Conservation (phyloP, 1,140 invertebrate genomes). For the Drosophila navojoa region DNA sequence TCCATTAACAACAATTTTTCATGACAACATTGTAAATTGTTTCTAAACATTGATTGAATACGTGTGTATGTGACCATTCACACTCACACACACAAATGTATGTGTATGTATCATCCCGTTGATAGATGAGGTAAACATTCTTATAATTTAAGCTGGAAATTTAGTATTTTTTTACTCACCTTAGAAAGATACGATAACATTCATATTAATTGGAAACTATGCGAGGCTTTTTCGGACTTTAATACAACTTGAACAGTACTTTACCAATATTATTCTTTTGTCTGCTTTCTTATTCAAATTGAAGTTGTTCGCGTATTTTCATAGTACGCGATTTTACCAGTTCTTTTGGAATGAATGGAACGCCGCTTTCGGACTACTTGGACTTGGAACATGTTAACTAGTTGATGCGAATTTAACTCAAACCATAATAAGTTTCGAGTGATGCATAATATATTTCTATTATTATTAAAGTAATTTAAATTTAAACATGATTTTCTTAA, state of each 20-base stretch:
- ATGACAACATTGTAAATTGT: not conserved
- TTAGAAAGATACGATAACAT: conserved; percentile 31
- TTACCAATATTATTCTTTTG: conserved; percentile 36
- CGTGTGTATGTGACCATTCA: not conserved
- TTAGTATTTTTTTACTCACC: conserved; percentile 22
- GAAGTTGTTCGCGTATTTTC: conserved; percentile 14
- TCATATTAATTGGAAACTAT: conserved; percentile 31
- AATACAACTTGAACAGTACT: conserved; percentile 37
- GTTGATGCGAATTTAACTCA: not conserved
- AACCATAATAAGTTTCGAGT: too few relatives aligned
- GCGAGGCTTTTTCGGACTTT: conserved; percentile 15
- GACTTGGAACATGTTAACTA: not conserved
- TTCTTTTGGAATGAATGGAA: conserved; percentile 6
- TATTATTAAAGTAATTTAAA: too few relatives aligned
- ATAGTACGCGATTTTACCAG: conserved; percentile 13
- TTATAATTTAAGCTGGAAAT: not conserved
- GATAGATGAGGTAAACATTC: not conserved
- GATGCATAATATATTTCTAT: too few relatives aligned
- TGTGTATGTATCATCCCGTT: not conserved
- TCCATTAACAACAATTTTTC: not conserved
- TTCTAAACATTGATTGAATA: not conserved
- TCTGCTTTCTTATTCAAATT: conserved; percentile 32
- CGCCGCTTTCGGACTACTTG: conserved; percentile 7
- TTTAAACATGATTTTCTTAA: too few relatives aligned
- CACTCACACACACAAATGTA: not conserved